Percentiles rank a stretch among this genome's conserved stretches.
phyloP scores from a whole-genome alignment of 1,140 invertebrate genomes.

The Trypoxylus dichotomus region DNA sequence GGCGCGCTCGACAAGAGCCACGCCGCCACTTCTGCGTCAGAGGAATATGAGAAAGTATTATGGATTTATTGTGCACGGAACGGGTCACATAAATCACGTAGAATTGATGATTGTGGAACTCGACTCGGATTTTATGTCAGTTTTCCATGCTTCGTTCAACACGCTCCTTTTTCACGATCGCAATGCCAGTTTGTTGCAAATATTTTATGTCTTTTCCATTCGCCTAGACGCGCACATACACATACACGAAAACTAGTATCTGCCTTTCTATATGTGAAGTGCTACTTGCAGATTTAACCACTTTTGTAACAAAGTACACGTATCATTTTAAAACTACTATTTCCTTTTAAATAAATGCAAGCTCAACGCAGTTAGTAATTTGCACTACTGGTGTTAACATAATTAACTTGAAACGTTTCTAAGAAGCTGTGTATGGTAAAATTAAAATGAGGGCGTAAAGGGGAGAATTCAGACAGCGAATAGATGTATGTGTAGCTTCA shows the following conservation, averaged over 20 bases:
- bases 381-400: too few relatives aligned
- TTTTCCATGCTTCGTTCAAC: constrained; percentile 31
- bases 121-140: constrained; percentile 35
- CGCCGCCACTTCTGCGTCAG: constrained; percentile 21
- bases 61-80: constrained; percentile 33
- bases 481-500: too few relatives aligned
- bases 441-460: too few relatives aligned
- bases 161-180: constrained; percentile 21
- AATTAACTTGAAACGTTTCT: too few relatives aligned
- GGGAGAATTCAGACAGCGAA: too few relatives aligned
- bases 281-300: not conserved
- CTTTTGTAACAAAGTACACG: not conserved
- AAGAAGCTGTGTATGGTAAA: too few relatives aligned
- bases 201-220: constrained; percentile 27
- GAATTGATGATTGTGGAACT: constrained; percentile 35
- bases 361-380: too few relatives aligned
- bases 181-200: constrained; percentile 29
- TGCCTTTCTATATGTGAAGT: not conserved
- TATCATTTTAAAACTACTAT: too few relatives aligned
- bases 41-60: constrained; percentile 34
- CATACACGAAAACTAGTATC: not conserved
- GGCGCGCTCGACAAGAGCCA: constrained; percentile 26
- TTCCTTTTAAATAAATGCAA: too few relatives aligned
- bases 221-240: not conserved
- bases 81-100: constrained; percentile 33